phyloP scores from a whole-genome alignment of 1,140 invertebrate genomes.

The Penaeus vannamei region DNA sequence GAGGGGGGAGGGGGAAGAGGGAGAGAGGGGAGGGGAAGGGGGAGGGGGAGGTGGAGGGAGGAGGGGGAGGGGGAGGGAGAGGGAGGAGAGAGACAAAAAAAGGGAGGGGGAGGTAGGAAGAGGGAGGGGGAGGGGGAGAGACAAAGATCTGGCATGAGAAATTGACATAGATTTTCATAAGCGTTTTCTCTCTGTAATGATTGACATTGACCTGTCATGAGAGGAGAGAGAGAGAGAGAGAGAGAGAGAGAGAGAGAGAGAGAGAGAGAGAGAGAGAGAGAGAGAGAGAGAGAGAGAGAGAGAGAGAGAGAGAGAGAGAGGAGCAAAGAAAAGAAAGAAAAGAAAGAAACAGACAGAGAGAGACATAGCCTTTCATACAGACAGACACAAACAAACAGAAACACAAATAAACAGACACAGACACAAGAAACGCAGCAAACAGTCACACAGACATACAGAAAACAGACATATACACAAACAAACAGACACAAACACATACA shows the following conservation, averaged over 20 bases:
- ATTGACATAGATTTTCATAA: no score
- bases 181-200: no score
- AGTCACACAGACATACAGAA: not conserved
- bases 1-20: no score
- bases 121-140: no score
- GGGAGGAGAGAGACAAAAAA: no score
- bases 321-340: no score
- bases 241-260: conserved; percentile 11
- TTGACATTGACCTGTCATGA: no score
- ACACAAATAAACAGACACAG: conserved; percentile 3
- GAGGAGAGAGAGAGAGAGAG: conserved; percentile 10
- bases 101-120: no score
- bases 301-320: conserved; percentile 11
- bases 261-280: conserved; percentile 11
- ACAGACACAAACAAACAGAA: no score
- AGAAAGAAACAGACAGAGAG: not conserved
- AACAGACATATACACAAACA: not conserved
- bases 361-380: not conserved
- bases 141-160: no score
- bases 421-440: not conserved
- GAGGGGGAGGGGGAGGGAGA: conserved; percentile 9
- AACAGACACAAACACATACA: no score
- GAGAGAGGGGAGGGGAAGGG: conserved; percentile 8
- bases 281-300: conserved; percentile 11
- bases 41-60: not conserved